Percentiles rank a stretch among this genome's conserved stretches.
Evolutionary conservation across 2,797 vertebrate genomes (phyloP).

Genomic region (Acestrorhynchus altus): DNA sequence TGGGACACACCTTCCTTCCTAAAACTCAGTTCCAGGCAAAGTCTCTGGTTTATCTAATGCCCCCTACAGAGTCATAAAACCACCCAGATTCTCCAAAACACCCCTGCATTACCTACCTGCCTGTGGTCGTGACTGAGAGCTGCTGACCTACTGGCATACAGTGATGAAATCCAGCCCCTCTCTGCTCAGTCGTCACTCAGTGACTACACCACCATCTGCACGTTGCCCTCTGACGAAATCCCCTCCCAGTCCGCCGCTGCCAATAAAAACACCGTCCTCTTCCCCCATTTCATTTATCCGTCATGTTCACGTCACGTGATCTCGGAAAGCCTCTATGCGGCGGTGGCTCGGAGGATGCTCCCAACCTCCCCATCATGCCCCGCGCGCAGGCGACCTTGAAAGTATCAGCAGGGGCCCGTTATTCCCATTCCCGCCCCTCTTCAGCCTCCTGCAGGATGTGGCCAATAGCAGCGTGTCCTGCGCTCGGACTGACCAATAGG

Average conservation of each 20-base stretch:
- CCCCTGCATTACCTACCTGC: background rate
- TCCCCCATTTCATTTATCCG: constrained; percentile 25
- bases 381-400: constrained; percentile 74
- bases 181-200: constrained; percentile 8
- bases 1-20: too few species aligned
- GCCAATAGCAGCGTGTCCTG: background rate
- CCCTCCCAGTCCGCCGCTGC: constrained; percentile 30
- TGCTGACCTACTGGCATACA: constrained; percentile 24
- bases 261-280: constrained; percentile 35
- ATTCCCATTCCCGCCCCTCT: background rate
- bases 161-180: constrained; percentile 15
- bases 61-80: too few species aligned
- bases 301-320: constrained; percentile 60
- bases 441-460: background rate
- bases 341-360: background rate
- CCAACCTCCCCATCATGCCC: constrained; percentile 67
- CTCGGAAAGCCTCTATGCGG: constrained; percentile 16
- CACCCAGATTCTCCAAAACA: background rate
- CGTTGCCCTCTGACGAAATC: constrained; percentile 58
- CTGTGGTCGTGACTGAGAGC: background rate
- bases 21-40: too few species aligned
- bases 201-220: constrained; percentile 63
- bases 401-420: constrained; percentile 51
- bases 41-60: too few species aligned
- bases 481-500: background rate